These are phyloP conservation scores for Limosa lapponica DNA, from an alignment of 2,797 vertebrate species.

Conservation along the genomic window DNA sequence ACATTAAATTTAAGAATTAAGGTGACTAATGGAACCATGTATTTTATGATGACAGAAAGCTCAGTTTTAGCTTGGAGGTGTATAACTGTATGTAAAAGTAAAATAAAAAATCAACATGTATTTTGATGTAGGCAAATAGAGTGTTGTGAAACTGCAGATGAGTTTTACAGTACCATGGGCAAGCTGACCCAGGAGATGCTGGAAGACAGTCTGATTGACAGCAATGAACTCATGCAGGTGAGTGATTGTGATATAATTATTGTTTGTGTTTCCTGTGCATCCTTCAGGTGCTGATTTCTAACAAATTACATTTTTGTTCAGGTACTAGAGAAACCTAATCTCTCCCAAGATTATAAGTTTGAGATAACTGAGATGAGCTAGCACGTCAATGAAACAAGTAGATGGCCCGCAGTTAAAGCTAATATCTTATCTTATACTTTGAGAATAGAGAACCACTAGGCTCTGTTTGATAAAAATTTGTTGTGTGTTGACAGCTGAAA, in stretches of 20 bases:
- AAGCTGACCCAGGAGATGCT: constrained; percentile 96
- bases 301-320: not conserved
- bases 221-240: constrained; percentile 96
- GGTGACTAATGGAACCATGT: rapidly evolving
- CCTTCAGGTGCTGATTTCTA: not conserved
- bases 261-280: not conserved
- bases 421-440: not conserved
- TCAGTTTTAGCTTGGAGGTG: not conserved
- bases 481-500: not conserved
- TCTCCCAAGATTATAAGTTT: not conserved
- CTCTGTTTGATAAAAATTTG: not conserved
- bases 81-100: not conserved
- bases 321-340: not conserved
- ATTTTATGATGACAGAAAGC: not conserved
- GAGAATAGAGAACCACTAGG: not conserved
- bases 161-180: constrained; percentile 98
- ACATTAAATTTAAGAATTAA: not conserved
- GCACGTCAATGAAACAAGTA: not conserved
- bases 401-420: not conserved
- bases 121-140: constrained; percentile 89
- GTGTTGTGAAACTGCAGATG: constrained; percentile 93
- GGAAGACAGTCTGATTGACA: constrained; percentile 89
- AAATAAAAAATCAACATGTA: not conserved
- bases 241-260: constrained; percentile 3
- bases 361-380: not conserved